A percentile compares a stretch with the other conserved stretches of the same genome.
Conservation (phyloP, 2,888 invertebrate species). For the Leucania comma region DNA sequence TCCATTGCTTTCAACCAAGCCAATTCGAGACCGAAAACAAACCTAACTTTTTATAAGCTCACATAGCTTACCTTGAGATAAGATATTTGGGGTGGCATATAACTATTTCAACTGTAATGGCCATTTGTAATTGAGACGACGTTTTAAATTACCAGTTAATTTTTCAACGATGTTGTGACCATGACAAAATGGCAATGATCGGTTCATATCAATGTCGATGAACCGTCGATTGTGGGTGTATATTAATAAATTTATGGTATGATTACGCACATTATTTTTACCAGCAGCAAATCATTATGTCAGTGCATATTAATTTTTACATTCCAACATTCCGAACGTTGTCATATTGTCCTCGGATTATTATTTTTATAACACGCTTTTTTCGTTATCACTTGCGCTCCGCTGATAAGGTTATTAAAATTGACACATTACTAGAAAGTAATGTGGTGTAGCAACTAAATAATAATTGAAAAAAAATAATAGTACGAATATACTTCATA, state of each 20-base stretch:
- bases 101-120: background rate
- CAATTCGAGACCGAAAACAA: background rate
- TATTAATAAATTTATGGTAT: background rate
- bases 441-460: conserved; percentile 13
- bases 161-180: background rate
- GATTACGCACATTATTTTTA: conserved; percentile 1
- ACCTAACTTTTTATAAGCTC: background rate
- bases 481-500: background rate
- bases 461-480: conserved; percentile 18
- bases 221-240: conserved; percentile 5
- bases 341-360: conserved; percentile 7
- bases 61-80: too few species aligned
- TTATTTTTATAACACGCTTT: conserved; percentile 31
- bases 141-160: too few species aligned
- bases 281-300: background rate
- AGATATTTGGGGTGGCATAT: background rate
- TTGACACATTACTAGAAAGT: conserved; percentile 7
- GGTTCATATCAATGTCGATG: conserved; percentile 23
- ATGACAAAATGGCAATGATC: conserved; percentile 9
- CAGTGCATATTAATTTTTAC: background rate
- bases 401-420: conserved; percentile 36
- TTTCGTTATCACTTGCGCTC: conserved; percentile 32
- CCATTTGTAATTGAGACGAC: too few species aligned
- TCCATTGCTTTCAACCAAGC: background rate
- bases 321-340: conserved; percentile 9